A percentile compares a stretch with the other conserved stretches of the same genome.
These are phyloP conservation scores for Eumacrocentrus americanus DNA, from an alignment of 2,888 invertebrate genomes.

Conservation along the genomic window DNA sequence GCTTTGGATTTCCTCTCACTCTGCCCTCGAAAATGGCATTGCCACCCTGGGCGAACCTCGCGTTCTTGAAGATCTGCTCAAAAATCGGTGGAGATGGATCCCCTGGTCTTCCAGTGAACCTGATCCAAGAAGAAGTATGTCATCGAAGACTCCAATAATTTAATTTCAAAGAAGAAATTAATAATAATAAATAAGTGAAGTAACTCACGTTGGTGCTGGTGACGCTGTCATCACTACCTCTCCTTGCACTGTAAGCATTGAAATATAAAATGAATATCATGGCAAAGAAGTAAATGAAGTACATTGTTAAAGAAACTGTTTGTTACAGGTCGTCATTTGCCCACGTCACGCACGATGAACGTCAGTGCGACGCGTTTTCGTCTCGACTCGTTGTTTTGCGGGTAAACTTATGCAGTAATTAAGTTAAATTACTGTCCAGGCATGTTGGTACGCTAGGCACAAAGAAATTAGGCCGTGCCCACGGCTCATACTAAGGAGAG, in stretches of 20 bases:
- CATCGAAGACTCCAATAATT: background rate
- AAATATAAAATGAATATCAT: slow-evolving; percentile 29
- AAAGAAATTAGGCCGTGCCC: slow-evolving; percentile 19
- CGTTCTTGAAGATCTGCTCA: slow-evolving; percentile 94
- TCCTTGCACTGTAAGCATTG: slow-evolving; percentile 70
- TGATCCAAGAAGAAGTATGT: slow-evolving; percentile 26
- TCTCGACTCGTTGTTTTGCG: slow-evolving; percentile 27
- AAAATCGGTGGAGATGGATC: slow-evolving; percentile 91
- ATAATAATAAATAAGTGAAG: background rate
- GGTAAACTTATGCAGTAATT: slow-evolving; percentile 40
- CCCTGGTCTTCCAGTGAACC: slow-evolving; percentile 67
- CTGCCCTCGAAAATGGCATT: slow-evolving; percentile 92
- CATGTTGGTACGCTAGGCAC: slow-evolving; percentile 11
- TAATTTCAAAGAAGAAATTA: background rate
- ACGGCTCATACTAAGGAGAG: background rate
- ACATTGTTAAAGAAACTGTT: background rate
- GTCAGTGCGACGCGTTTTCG: slow-evolving; percentile 32
- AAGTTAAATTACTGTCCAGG: slow-evolving; percentile 42
- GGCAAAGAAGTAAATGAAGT: slow-evolving; percentile 8
- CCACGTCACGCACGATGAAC: slow-evolving; percentile 39
- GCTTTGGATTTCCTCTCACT: slow-evolving; percentile 89
- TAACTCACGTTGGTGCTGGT: slow-evolving; percentile 58
- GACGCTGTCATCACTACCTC: slow-evolving; percentile 66
- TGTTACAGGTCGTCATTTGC: slow-evolving; percentile 15
- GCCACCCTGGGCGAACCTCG: slow-evolving; percentile 93